These are phyloP conservation scores for Grantiella picta DNA, from an alignment of 2,113 vertebrate species.

Conservation along the genomic window DNA sequence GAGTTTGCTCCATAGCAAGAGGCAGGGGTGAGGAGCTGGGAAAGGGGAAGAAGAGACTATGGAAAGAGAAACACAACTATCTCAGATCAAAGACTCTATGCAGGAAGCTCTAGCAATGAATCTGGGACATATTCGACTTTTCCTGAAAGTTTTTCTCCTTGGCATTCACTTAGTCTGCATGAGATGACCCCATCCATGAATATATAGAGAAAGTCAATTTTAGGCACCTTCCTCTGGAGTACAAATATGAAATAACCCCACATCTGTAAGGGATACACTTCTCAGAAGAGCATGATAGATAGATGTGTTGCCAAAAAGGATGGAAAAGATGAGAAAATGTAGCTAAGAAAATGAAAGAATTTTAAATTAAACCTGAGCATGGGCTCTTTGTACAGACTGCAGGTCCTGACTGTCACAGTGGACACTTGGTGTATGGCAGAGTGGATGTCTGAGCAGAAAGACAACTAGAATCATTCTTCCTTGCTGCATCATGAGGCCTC, in stretches of 20 bases:
- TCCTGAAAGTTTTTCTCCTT: not conserved
- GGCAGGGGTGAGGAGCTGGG: not conserved
- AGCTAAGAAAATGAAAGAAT: not conserved
- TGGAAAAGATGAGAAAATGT: not conserved
- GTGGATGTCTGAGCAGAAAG: not conserved
- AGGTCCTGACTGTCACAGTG: not conserved
- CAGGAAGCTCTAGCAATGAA: not conserved
- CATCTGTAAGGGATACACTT: not conserved
- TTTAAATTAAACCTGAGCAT: not conserved
- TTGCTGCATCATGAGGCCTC: not conserved
- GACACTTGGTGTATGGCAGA: rapidly evolving
- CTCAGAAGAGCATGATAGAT: not conserved
- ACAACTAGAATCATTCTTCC: not conserved
- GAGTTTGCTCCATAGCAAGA: not conserved
- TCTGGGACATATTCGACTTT: not conserved
- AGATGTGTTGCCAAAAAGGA: not conserved
- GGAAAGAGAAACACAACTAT: not conserved
- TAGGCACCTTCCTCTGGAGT: not conserved
- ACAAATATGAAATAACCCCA: not conserved
- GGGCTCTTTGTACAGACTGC: not conserved
- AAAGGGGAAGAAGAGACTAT: not conserved
- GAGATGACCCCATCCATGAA: not conserved
- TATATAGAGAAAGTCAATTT: not conserved
- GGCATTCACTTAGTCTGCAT: not conserved
- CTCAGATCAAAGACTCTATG: not conserved